phyloP scores from a whole-genome alignment of 2,113 vertebrate species.

The Odocoileus virginianus region DNA sequence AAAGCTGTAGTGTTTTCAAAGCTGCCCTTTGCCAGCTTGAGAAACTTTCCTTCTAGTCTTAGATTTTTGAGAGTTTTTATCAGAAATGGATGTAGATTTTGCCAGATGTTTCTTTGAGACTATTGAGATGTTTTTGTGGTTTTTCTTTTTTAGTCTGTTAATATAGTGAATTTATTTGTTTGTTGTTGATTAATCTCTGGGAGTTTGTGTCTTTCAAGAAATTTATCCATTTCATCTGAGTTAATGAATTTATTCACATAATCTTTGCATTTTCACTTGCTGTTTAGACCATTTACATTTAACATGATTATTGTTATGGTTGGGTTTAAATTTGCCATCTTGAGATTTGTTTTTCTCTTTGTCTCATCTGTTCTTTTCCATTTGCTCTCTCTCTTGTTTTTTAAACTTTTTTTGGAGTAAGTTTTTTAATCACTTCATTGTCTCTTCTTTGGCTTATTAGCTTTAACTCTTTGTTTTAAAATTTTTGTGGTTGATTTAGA shows the following conservation, averaged over 20 bases:
- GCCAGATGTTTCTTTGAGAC: neutral
- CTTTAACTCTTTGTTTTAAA: neutral
- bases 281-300: neutral
- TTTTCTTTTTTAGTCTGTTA: neutral
- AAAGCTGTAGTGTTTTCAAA: neutral
- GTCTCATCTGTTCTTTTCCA: neutral
- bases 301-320: neutral
- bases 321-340: neutral
- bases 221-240: neutral
- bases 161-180: neutral
- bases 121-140: neutral
- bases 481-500: neutral
- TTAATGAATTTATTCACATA: neutral
- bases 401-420: neutral
- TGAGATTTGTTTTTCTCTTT: neutral
- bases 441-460: neutral
- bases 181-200: neutral
- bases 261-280: neutral
- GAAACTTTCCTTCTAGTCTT: neutral
- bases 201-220: neutral
- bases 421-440: neutral
- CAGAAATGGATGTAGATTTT: neutral
- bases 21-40: neutral
- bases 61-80: neutral
- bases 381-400: neutral